These are phyloP conservation scores for Erebia ligea DNA, from an alignment of 2,888 invertebrate genomes.

Conservation along the genomic window DNA sequence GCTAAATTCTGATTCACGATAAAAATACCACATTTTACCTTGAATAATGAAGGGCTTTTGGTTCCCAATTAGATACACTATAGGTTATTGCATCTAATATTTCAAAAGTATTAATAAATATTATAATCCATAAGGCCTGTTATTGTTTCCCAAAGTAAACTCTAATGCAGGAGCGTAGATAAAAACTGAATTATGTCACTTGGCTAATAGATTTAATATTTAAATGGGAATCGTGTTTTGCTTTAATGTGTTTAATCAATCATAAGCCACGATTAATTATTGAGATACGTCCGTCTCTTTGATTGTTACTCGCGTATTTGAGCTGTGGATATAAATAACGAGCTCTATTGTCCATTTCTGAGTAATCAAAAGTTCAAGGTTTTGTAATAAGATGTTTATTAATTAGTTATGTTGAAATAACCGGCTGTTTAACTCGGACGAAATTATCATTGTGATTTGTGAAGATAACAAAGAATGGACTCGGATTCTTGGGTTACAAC, in stretches of 20 bases:
- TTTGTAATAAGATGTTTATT: conserved; percentile 74
- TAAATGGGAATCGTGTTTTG: conserved; percentile 78
- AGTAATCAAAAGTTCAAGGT: conserved; percentile 79
- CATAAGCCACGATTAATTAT: conserved; percentile 82
- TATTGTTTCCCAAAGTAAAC: conserved; percentile 75
- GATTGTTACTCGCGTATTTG: conserved; percentile 62
- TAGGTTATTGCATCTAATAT: conserved; percentile 18
- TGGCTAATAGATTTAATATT: conserved; percentile 78
- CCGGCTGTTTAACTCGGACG: conserved; percentile 61
- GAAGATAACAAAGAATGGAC: conserved; percentile 65
- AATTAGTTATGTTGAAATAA: conserved; percentile 74
- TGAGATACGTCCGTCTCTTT: conserved; percentile 70
- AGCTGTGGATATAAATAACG: conserved; percentile 70
- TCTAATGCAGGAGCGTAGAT: conserved; percentile 75
- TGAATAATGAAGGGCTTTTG: conserved; percentile 11
- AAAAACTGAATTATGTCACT: conserved; percentile 80
- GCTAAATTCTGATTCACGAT: not conserved
- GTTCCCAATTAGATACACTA: conserved; percentile 5
- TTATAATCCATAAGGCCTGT: conserved; percentile 67
- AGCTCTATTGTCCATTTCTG: conserved; percentile 74
- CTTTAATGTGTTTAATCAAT: conserved; percentile 82
- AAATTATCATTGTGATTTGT: conserved; percentile 61
- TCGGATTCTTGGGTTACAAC: conserved; percentile 53
- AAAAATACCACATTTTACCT: conserved; percentile 12
- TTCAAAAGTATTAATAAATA: conserved; percentile 48